Conservation (phyloP, 23 tunicate genomes). For the Diplosoma virens region DNA sequence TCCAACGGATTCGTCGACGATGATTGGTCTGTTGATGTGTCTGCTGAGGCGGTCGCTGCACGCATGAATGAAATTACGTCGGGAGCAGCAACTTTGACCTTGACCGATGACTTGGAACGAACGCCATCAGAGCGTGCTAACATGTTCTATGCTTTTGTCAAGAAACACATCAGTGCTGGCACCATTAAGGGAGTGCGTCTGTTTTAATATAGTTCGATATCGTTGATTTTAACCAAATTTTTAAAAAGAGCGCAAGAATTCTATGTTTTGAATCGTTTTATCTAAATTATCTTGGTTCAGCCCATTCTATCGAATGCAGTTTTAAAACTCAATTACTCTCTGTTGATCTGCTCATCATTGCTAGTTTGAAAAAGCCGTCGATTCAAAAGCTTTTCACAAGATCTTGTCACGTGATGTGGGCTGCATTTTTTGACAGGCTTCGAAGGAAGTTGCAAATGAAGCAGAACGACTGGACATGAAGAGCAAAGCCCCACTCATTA, state of each 20-base stretch:
- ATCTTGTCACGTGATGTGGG: too few relatives aligned
- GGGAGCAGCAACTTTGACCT: constrained; percentile 59
- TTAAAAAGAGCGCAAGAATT: too few relatives aligned
- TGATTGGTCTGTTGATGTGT: constrained; percentile 90
- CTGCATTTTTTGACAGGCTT: constrained; percentile 36
- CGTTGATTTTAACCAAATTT: too few relatives aligned
- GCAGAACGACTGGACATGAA: constrained; percentile 85
- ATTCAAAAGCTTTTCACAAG: too few relatives aligned
- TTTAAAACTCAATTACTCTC: too few relatives aligned
- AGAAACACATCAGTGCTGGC: constrained; percentile 50
- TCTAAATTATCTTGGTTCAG: too few relatives aligned
- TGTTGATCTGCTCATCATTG: too few relatives aligned
- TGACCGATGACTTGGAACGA: constrained; percentile 78
- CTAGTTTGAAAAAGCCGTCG: too few relatives aligned
- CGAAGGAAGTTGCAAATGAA: constrained; percentile 73
- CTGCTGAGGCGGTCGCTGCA: constrained; percentile 85
- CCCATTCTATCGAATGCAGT: too few relatives aligned
- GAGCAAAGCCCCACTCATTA: constrained; percentile 80
- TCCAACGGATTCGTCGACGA: constrained; percentile 63
- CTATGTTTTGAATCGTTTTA: too few relatives aligned
- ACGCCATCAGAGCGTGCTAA: constrained; percentile 86
- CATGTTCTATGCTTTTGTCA: constrained; percentile 77
- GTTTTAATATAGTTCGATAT: too few relatives aligned
- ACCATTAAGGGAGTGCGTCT: too few relatives aligned
- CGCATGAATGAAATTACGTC: constrained; percentile 79